Conservation (phyloP, 2,113 vertebrate species). For the Xenotilapia caudafasciata region DNA sequence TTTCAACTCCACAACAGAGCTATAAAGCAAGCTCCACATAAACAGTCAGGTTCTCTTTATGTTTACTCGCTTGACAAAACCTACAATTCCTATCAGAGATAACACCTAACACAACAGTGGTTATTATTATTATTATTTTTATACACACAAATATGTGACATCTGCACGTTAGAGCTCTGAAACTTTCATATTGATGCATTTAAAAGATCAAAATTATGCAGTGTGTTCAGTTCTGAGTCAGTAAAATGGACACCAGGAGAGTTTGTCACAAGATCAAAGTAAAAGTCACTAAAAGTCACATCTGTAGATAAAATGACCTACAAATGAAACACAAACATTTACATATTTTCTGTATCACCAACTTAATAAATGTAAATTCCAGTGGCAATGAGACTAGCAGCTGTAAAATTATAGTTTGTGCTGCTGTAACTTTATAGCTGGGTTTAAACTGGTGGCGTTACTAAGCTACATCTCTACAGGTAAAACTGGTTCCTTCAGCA, state of each 20-base stretch:
- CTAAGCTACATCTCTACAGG: neutral
- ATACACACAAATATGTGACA: neutral
- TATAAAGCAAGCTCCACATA: neutral
- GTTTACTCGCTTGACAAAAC: neutral
- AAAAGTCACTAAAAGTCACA: neutral
- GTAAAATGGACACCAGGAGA: fast-evolving
- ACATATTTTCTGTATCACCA: neutral
- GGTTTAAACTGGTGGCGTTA: neutral
- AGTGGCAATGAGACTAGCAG: neutral
- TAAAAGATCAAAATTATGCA: neutral
- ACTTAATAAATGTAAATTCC: neutral
- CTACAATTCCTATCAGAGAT: neutral
- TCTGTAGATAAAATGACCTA: neutral
- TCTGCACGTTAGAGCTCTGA: neutral
- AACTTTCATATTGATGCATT: neutral
- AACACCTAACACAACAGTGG: too few relatives aligned
- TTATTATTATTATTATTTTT: too few relatives aligned
- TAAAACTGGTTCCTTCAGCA: neutral
- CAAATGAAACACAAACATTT: neutral
- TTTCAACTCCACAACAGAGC: neutral
- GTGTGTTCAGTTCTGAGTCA: neutral
- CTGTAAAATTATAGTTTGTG: neutral
- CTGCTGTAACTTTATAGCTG: neutral
- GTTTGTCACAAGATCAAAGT: neutral
- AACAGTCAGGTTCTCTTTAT: neutral